phyloP scores from a whole-genome alignment of 2,888 invertebrate genomes.

The Lepidochitona cinerea region DNA sequence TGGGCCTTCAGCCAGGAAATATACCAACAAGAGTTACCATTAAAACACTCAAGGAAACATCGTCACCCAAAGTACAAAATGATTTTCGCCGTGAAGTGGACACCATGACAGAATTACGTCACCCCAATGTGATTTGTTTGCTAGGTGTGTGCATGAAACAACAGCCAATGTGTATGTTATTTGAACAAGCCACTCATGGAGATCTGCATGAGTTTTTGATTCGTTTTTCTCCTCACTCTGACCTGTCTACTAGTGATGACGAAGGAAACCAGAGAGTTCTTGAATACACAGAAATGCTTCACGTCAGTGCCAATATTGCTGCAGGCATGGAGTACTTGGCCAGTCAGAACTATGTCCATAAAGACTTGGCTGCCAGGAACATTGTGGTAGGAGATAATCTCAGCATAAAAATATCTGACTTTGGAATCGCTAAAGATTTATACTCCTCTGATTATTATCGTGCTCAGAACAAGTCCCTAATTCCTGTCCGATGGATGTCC shows the following conservation, averaged over 20 bases:
- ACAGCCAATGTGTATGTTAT: slow-evolving; percentile 94
- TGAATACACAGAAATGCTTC: slow-evolving; percentile 81
- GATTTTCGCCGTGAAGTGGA: slow-evolving; percentile 96
- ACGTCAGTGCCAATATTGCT: slow-evolving; percentile 80
- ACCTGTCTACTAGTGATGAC: slow-evolving; percentile 74
- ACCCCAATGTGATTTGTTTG: slow-evolving; percentile 96
- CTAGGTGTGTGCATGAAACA: slow-evolving; percentile 90
- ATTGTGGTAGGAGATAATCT: slow-evolving; percentile 95
- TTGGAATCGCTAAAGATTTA: slow-evolving; percentile 94
- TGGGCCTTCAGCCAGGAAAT: slow-evolving; percentile 68
- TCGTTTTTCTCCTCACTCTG: slow-evolving; percentile 84
- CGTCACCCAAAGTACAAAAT: slow-evolving; percentile 89
- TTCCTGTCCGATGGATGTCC: slow-evolving; percentile 99
- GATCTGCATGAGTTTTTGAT: slow-evolving; percentile 97
- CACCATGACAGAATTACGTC: slow-evolving; percentile 92
- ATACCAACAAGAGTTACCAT: slow-evolving; percentile 85
- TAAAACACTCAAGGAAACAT: slow-evolving; percentile 94
- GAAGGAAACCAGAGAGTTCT: slow-evolving; percentile 74
- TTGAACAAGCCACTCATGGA: slow-evolving; percentile 96
- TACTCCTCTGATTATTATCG: slow-evolving; percentile 94
- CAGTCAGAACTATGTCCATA: slow-evolving; percentile 93
- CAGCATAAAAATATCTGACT: slow-evolving; percentile 97
- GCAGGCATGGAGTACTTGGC: slow-evolving; percentile 75
- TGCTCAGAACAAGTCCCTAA: slow-evolving; percentile 93
- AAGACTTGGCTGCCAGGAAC: slow-evolving; percentile 96